These are phyloP conservation scores for Halichoerus grypus DNA, from an alignment of 2,113 vertebrate genomes.

Conservation along the genomic window DNA sequence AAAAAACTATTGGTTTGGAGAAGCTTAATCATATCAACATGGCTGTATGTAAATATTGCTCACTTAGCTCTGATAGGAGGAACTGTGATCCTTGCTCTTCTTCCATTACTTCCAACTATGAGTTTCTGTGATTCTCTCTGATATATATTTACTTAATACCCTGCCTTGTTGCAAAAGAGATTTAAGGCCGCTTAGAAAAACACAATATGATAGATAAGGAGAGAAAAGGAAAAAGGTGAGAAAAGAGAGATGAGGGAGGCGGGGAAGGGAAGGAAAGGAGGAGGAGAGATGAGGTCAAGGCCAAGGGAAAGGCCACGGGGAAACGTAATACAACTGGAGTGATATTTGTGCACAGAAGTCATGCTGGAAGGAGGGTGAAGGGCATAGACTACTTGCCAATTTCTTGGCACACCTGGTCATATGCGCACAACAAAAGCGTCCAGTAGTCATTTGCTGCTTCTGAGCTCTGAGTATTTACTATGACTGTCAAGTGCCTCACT, in stretches of 20 bases:
- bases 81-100: not conserved
- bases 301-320: too few relatives aligned
- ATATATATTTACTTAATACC: not conserved
- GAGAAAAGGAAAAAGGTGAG: not conserved
- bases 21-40: not conserved
- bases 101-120: not conserved
- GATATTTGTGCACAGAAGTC: not conserved
- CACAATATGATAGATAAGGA: not conserved
- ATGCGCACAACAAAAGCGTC: not conserved
- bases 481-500: not conserved
- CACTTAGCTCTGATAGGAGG: not conserved
- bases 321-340: not conserved
- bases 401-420: not conserved
- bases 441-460: not conserved
- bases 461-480: not conserved
- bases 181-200: not conserved
- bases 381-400: not conserved
- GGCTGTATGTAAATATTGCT: not conserved
- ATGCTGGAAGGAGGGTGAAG: fast-evolving
- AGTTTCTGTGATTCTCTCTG: not conserved
- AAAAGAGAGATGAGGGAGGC: not conserved
- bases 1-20: not conserved
- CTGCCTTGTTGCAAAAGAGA: not conserved
- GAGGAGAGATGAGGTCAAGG: not conserved
- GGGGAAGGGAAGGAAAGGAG: not conserved